phyloP scores from a whole-genome alignment of 1,140 invertebrate species.

The Grapholita molesta region DNA sequence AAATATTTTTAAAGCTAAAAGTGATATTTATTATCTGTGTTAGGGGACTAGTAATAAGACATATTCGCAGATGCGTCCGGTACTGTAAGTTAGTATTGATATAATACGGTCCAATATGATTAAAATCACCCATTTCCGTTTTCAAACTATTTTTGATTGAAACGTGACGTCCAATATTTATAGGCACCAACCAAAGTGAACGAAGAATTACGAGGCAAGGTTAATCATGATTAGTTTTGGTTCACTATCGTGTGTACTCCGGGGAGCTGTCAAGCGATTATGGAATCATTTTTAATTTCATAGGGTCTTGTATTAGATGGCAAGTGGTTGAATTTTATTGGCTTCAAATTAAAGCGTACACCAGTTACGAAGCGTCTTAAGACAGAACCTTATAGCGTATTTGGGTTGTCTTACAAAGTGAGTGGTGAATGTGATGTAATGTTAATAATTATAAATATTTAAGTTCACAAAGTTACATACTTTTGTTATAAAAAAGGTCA shows the following conservation, averaged over 20 bases:
- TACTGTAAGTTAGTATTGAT: too few species aligned
- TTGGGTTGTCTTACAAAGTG: background rate
- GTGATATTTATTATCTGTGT: too few species aligned
- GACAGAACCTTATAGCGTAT: background rate
- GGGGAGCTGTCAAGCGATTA: background rate
- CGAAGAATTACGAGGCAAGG: background rate
- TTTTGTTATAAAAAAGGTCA: too few species aligned
- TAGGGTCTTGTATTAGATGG: conserved; percentile 9
- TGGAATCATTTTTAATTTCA: conserved; percentile 10
- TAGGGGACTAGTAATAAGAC: too few species aligned
- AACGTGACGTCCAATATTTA: conserved; percentile 2
- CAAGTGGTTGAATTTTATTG: conserved; percentile 7
- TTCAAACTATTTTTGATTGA: background rate
- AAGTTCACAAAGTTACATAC: too few species aligned
- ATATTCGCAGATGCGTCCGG: too few species aligned
- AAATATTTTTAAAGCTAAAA: too few species aligned
- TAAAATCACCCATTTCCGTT: background rate
- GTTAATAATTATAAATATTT: too few species aligned
- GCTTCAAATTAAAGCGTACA: conserved; percentile 55
- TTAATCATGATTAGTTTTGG: conserved; percentile 13
- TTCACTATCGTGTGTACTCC: background rate
- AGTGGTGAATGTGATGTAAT: too few species aligned
- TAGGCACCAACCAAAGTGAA: background rate
- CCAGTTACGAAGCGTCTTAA: conserved; percentile 39
- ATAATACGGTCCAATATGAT: background rate